Evolutionary conservation across 2,888 invertebrate species (phyloP).

Genomic region (Epinotia nisella): DNA sequence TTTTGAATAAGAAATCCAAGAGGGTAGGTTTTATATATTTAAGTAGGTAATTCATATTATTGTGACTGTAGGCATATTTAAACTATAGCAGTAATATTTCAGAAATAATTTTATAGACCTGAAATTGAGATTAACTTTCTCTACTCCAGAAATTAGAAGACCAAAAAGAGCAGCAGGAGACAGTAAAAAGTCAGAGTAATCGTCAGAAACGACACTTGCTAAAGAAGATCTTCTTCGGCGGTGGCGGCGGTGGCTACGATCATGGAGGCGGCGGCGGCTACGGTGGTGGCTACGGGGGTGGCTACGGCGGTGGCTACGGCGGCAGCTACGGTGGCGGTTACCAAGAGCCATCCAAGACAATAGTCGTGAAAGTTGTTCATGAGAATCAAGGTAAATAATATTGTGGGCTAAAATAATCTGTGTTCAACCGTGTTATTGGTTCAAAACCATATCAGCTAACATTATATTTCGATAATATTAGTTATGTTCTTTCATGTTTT

Average conservation of each 20-base stretch:
- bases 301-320: slow-evolving; percentile 52
- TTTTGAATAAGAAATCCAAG: too few species aligned
- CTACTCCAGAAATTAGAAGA: slow-evolving; percentile 73
- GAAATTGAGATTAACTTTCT: background rate
- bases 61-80: background rate
- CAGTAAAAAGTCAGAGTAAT: slow-evolving; percentile 50
- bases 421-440: too few species aligned
- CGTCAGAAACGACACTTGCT: slow-evolving; percentile 67
- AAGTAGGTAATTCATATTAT: background rate
- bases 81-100: too few species aligned
- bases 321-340: slow-evolving; percentile 50
- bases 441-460: too few species aligned
- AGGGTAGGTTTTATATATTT: too few species aligned
- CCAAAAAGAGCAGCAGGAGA: slow-evolving; percentile 54
- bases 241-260: slow-evolving; percentile 48
- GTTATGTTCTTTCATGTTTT: background rate
- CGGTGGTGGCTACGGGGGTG: slow-evolving; percentile 56
- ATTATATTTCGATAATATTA: too few species aligned
- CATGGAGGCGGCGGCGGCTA: slow-evolving; percentile 49
- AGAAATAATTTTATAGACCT: too few species aligned
- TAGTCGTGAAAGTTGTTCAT: slow-evolving; percentile 58
- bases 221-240: slow-evolving; percentile 57
- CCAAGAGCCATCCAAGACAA: slow-evolving; percentile 61
- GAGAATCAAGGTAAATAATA: slow-evolving; percentile 57
- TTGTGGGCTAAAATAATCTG: background rate